Evolutionary conservation across 2,113 vertebrate genomes (phyloP).

Genomic region (Jacana jacana): DNA sequence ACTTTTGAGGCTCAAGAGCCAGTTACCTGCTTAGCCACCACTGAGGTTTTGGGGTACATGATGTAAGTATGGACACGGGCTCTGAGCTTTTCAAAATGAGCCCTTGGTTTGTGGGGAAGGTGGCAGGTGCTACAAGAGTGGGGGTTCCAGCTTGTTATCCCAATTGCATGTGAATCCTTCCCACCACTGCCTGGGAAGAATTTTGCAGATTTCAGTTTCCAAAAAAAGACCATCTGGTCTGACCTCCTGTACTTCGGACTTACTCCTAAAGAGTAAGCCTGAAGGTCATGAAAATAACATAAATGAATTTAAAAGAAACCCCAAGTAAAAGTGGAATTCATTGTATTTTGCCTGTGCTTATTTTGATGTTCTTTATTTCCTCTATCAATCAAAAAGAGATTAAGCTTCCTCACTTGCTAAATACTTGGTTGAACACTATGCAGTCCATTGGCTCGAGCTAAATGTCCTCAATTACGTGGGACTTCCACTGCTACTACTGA

Average conservation of each 20-base stretch:
- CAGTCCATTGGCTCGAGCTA: not conserved
- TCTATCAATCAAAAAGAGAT: conserved; percentile 11
- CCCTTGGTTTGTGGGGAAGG: not conserved
- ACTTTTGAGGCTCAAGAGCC: not conserved
- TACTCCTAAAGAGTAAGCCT: not conserved
- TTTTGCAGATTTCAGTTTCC: not conserved
- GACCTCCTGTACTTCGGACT: not conserved
- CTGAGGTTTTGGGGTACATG: not conserved
- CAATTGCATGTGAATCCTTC: not conserved
- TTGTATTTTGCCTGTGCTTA: not conserved
- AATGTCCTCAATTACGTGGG: not conserved
- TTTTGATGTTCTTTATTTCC: not conserved
- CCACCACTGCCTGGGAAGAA: not conserved
- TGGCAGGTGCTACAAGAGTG: not conserved
- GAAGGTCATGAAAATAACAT: not conserved
- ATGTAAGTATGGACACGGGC: not conserved
- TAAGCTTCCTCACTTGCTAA: not conserved
- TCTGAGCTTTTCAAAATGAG: not conserved
- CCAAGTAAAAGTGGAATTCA: not conserved
- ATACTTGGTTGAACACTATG: not conserved
- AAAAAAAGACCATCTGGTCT: not conserved
- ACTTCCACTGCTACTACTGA: not conserved
- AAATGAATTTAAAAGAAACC: not conserved
- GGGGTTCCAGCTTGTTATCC: not conserved
- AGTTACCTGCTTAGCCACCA: not conserved